Evolutionary conservation across 1,140 invertebrate genomes (phyloP), one percentile per base, ranked within the genome.

Genomic region (Notospermus geniculatus): DNA sequence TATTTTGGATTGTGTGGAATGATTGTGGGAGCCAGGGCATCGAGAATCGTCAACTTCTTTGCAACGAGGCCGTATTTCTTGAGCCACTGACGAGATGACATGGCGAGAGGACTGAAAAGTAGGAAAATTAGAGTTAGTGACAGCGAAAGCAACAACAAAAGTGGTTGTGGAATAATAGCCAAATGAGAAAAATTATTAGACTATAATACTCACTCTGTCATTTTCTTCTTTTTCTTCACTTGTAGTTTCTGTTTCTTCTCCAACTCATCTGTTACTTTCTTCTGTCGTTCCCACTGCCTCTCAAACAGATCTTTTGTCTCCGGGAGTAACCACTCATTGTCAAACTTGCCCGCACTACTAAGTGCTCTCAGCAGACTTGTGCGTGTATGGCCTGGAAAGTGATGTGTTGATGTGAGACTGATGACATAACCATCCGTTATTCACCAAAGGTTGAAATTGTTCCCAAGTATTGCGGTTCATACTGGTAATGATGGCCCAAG

Each of bases 291-390:
- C 9, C 68, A 68, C 62, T 79, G 79, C 29, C 63, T 66, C 23
- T 77, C 71, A 67, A 80, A 73, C 52, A 79, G 57, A n/a, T 67
- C 54, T 56, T 69, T 64, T 13, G 77, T 79, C 59, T 81, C 80
- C 23, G 78, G 77, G 11, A 80, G 65, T n/a, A 79, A 55, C 80
- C 80, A 81, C 60, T 77, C 73, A 7, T 72, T 62, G 15, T 68
- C 66, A 54, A 78, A 75, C 9, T 68, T 56, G 11, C 77, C 75
- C 55, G 65, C 69, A 41, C 71, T 74, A 55, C 63, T 70, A 36
- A 77, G 57, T 13, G 77, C 76, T 19, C 77, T 66, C 27, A 78
- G 63, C 53, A 78, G 53, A 54, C 74, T 74, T 13, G 73, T 78
- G 43, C 70, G 64, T 32, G 74, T 78, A 62, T 77, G 73, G 60